Conservation (phyloP, 2,797 vertebrate species). For the Pagetopsis macropterus region DNA sequence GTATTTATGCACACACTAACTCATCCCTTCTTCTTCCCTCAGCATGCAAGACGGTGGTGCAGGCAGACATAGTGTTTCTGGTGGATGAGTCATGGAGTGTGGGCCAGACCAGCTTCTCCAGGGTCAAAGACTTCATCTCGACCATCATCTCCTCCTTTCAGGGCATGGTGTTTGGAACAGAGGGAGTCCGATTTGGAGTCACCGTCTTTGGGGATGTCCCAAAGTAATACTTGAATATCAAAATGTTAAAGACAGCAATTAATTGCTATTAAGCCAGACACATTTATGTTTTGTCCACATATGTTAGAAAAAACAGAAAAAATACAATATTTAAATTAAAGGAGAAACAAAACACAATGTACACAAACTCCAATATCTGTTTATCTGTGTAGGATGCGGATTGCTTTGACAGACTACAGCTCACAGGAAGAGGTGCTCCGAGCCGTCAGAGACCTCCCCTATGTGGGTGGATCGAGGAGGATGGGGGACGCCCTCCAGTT, state of each 20-base stretch:
- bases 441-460: slow-evolving; percentile 80
- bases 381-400: slow-evolving; percentile 79
- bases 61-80: slow-evolving; percentile 88
- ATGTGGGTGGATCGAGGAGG: slow-evolving; percentile 81
- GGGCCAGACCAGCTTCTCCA: slow-evolving; percentile 77
- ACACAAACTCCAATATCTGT: neutral
- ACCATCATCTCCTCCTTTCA: slow-evolving; percentile 81
- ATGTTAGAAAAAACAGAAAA: neutral
- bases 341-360: neutral
- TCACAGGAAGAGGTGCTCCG: slow-evolving; percentile 79
- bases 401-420: slow-evolving; percentile 86
- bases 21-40: slow-evolving; percentile 4
- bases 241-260: neutral
- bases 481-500: slow-evolving; percentile 85
- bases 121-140: slow-evolving; percentile 85
- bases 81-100: slow-evolving; percentile 86
- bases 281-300: neutral
- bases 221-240: slow-evolving; percentile 76
- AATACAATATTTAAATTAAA: neutral
- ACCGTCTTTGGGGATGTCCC: slow-evolving; percentile 85
- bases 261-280: neutral
- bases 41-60: slow-evolving; percentile 86
- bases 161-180: slow-evolving; percentile 71
- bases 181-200: slow-evolving; percentile 88
- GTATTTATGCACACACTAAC: slow-evolving; percentile 4